Base-by-base conservation (phyloP, 2,113 vertebrate genomes). In the Furnarius figulus region DNA sequence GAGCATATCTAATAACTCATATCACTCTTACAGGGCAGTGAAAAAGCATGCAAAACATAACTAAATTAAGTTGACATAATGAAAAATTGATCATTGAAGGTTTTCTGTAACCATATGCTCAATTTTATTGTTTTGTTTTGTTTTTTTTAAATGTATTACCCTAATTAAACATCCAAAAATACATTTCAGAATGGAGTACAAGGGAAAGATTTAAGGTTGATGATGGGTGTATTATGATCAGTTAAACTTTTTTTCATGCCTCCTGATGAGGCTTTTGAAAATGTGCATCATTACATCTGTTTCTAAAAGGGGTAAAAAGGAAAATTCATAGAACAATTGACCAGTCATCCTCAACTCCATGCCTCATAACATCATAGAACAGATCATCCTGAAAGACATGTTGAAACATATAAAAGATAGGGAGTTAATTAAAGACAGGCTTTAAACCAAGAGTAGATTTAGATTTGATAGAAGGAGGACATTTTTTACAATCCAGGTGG, bases 301-400 rank as follows among this genome's bases (percentile, higher is more conserved):
- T 84, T 55, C 27, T 68, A 13, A 49, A 53, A 63, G 53, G 2
- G 3, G 3, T 30, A 39, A 59, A 67, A 56, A 63, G 12, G 7
- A 75, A 12, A 19, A 75, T 6, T 4, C 13, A 30, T 19, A 10
- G 15, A 68, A 59, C 16, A 27, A 71, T 20, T 3, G 1, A 27
- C 7, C 8, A 65, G 10, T 27, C 24, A 79, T 20, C 7, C 19
- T 59, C 22, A 6, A 3, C 6, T 49, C 24, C 14, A 22, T 40
- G 12, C 5, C 12, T 0, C 0, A 25, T 28, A 67, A 31, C 16
- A 33, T 61, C 2, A 23, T 27, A 19, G 35, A 85, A 82, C 8
- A 52, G 5, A 39, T 71, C 4, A 24, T 79, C 18, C n/a, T 52
- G 13, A 11, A 67, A 80, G n/a, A 86, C 8, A 30, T 23, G 6